A percentile compares a stretch with the other conserved stretches of the same genome.
Conservation (phyloP, 2,888 invertebrate genomes). For the Rhodophaea formosa region DNA sequence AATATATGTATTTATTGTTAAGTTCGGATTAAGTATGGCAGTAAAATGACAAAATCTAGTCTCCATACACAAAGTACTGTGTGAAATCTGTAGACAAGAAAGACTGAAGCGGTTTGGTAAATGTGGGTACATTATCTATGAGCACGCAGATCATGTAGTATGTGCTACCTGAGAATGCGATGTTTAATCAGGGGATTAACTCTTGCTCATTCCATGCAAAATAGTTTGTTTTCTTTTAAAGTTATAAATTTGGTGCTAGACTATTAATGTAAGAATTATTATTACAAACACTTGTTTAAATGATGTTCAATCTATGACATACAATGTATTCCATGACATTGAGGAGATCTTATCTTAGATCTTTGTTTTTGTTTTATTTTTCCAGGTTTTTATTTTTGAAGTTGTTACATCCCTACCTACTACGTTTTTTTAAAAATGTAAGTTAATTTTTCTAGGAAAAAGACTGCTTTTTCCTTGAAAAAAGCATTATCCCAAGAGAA, state of each 20-base stretch:
- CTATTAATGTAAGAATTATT: too few species aligned
- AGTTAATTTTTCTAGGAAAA: too few species aligned
- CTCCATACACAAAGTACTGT: constrained; percentile 54
- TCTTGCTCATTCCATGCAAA: not conserved
- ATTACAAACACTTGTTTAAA: too few species aligned
- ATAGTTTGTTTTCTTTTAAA: constrained; percentile 5
- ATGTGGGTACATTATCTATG: not conserved
- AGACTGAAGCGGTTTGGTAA: constrained; percentile 48
- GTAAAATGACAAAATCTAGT: constrained; percentile 65
- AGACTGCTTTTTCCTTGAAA: too few species aligned
- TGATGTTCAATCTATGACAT: too few species aligned
- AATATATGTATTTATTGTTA: constrained; percentile 40
- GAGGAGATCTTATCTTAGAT: too few species aligned
- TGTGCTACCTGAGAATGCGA: not conserved
- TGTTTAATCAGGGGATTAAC: not conserved
- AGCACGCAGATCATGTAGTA: not conserved
- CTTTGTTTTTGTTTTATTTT: too few species aligned
- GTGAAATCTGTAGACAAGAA: constrained; percentile 46
- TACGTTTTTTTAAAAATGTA: too few species aligned
- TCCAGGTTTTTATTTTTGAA: too few species aligned
- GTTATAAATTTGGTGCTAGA: not conserved
- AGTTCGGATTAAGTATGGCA: constrained; percentile 32
- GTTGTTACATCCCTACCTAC: too few species aligned
- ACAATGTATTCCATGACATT: too few species aligned
- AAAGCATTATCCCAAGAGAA: too few species aligned